A percentile compares a stretch with the other conserved stretches of the same genome.
Conservation (phyloP, 2,888 invertebrate genomes). For the Scrobipalpa costella region DNA sequence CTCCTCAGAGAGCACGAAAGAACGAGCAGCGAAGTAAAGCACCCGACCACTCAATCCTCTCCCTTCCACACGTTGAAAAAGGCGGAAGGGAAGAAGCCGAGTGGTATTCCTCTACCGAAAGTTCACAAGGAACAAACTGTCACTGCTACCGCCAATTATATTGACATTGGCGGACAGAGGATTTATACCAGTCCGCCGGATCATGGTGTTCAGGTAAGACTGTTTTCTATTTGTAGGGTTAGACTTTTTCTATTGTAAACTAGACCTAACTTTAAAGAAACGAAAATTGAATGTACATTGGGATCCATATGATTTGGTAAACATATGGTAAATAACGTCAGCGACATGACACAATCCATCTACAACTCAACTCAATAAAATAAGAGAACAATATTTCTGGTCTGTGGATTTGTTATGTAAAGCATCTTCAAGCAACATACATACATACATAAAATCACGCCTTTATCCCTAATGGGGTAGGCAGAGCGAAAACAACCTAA, state of each 20-base stretch:
- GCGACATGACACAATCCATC: too few species aligned
- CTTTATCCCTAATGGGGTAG: too few species aligned
- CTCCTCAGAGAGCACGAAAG: conserved; percentile 72
- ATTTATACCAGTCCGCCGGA: conserved; percentile 77
- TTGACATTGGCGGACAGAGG: conserved; percentile 75
- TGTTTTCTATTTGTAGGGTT: not conserved
- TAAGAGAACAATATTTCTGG: too few species aligned
- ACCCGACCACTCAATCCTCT: conserved; percentile 67
- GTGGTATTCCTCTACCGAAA: conserved; percentile 74
- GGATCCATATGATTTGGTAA: too few species aligned
- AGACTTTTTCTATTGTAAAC: not conserved
- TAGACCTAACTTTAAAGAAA: not conserved
- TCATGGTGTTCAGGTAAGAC: conserved; percentile 73
- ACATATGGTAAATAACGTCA: too few species aligned
- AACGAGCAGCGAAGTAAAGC: conserved; percentile 74
- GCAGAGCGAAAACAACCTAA: too few species aligned
- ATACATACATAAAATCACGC: too few species aligned
- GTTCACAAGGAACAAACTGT: conserved; percentile 69
- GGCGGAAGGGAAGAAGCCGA: conserved; percentile 68
- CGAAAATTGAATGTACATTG: not conserved
- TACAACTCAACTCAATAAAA: too few species aligned
- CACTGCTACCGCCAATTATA: conserved; percentile 69
- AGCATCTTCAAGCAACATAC: too few species aligned
- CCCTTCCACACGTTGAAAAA: conserved; percentile 76
- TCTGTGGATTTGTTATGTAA: too few species aligned